A percentile compares a stretch with the other conserved stretches of the same genome.
Evolutionary conservation across 2,797 vertebrate genomes (phyloP).

Genomic region (Odontamblyopus lacepedii): DNA sequence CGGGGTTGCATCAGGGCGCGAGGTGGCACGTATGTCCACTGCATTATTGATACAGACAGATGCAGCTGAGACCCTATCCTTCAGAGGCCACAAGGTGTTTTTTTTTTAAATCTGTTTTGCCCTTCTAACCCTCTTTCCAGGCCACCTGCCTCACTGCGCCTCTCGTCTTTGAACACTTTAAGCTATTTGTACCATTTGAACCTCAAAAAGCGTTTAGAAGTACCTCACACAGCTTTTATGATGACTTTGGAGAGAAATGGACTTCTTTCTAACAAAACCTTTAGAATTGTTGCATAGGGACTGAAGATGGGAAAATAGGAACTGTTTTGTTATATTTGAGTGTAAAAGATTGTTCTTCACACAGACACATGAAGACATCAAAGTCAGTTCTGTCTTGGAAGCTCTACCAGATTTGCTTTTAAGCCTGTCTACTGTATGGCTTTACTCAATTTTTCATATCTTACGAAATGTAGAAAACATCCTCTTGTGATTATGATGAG

Average conservation of each 20-base stretch:
- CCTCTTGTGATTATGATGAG: constrained; percentile 20
- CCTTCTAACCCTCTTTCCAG: constrained; percentile 20
- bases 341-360: background rate
- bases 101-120: constrained; percentile 20
- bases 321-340: background rate
- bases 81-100: constrained; percentile 39
- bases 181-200: constrained; percentile 48
- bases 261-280: constrained; percentile 27
- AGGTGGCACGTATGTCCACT: constrained; percentile 60
- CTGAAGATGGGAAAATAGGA: background rate
- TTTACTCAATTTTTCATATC: constrained; percentile 3
- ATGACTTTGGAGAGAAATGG: constrained; percentile 37
- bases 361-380: constrained; percentile 4
- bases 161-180: constrained; percentile 31
- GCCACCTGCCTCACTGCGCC: constrained; percentile 5
- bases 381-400: background rate
- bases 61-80: constrained; percentile 37
- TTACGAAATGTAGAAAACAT: constrained; percentile 8
- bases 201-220: constrained; percentile 29
- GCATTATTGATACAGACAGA: constrained; percentile 72
- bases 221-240: constrained; percentile 22
- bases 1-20: constrained; percentile 62
- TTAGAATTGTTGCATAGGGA: constrained; percentile 26
- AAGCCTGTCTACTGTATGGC: background rate
- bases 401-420: background rate